phyloP scores from a whole-genome alignment of 2,888 invertebrate genomes.

The Phaonia tiefii region DNA sequence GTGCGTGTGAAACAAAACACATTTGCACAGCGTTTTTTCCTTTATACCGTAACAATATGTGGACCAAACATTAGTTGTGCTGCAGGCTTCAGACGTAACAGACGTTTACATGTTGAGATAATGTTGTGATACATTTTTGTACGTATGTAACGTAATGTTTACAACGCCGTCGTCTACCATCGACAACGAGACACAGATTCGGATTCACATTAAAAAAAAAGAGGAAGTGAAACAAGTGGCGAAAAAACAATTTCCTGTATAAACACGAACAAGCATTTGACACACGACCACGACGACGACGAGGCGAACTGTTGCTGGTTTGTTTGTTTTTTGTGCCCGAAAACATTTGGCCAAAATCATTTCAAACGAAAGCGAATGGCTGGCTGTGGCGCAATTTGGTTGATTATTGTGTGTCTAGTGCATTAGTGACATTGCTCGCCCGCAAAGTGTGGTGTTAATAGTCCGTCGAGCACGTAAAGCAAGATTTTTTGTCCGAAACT shows the following conservation, averaged over 20 bases:
- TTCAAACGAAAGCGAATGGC: not conserved
- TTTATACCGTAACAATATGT: constrained; percentile 67
- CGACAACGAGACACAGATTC: constrained; percentile 1
- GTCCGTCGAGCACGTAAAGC: constrained; percentile 14
- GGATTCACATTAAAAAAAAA: constrained; percentile 15
- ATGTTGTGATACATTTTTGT: constrained; percentile 3
- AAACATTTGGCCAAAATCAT: constrained; percentile 13
- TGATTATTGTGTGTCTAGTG: constrained; percentile 17
- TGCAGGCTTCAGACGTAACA: constrained; percentile 79
- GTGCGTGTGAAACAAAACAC: constrained; percentile 50
- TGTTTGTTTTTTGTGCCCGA: not conserved
- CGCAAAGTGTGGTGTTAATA: constrained; percentile 45
- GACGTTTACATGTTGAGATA: constrained; percentile 71
- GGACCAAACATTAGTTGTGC: constrained; percentile 78
- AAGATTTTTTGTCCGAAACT: constrained; percentile 56
- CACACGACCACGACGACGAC: constrained; percentile 7
- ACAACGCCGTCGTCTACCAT: not conserved
- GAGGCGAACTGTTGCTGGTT: not conserved
- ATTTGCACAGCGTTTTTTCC: constrained; percentile 71
- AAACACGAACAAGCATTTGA: constrained; percentile 24
- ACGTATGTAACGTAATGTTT: constrained; percentile 41
- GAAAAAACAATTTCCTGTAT: constrained; percentile 47
- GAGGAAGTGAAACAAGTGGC: constrained; percentile 49
- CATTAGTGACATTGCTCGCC: constrained; percentile 17
- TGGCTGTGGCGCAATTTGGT: not conserved